phyloP scores from a whole-genome alignment of 2,113 vertebrate genomes.

The Polyodon spathula region DNA sequence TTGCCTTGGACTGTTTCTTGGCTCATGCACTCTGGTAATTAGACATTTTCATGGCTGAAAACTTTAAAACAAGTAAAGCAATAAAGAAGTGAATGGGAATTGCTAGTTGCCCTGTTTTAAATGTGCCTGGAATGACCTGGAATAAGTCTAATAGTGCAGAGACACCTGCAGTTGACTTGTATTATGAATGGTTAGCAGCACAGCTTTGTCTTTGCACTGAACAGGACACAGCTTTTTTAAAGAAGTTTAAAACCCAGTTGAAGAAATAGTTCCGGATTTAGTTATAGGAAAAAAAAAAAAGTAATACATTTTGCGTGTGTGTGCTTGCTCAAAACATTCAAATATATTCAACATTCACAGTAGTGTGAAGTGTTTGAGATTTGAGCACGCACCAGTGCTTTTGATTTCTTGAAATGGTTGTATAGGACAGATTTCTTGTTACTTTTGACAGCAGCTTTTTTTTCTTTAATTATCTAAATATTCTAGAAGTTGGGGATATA shows the following conservation, averaged over 20 bases:
- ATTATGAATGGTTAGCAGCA: too few relatives aligned
- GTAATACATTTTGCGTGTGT: background rate
- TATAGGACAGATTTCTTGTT: background rate
- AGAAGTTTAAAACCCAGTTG: too few relatives aligned
- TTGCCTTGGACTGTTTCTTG: slow-evolving; percentile 2
- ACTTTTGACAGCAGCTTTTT: background rate
- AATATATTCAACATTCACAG: background rate
- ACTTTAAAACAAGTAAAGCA: background rate
- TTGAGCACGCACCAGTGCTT: background rate
- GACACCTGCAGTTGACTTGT: too few relatives aligned
- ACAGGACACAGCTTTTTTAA: too few relatives aligned
- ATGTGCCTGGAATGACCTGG: background rate
- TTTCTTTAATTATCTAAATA: background rate
- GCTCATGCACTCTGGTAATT: background rate
- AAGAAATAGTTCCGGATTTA: too few relatives aligned
- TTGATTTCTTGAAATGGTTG: background rate
- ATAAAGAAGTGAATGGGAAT: background rate
- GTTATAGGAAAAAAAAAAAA: too few relatives aligned
- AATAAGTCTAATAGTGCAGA: too few relatives aligned
- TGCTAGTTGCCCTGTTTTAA: background rate
- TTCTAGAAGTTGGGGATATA: background rate
- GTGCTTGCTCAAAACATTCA: background rate
- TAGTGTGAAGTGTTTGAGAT: background rate
- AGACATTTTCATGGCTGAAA: background rate
- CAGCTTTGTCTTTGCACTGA: too few relatives aligned